A percentile compares a stretch with the other conserved stretches of the same genome.
These are phyloP conservation scores for Drosophila merina DNA, from an alignment of 2,888 invertebrate species.

Conservation along the genomic window DNA sequence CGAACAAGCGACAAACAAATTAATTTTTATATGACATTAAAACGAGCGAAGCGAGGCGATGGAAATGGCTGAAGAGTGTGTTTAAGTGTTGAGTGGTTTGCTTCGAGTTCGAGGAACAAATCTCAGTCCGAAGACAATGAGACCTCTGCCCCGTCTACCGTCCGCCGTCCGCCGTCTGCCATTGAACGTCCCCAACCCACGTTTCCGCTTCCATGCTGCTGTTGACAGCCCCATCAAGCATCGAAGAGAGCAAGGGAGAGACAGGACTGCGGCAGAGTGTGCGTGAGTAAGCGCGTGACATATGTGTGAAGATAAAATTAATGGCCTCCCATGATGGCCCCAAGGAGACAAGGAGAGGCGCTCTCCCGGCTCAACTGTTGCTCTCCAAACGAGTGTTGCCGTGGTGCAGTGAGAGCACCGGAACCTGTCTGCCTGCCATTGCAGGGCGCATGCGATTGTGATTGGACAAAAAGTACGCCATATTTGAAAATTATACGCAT, in stretches of 20 bases:
- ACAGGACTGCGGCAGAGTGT: slow-evolving; percentile 6
- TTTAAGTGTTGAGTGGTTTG: slow-evolving; percentile 72
- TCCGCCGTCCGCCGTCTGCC: background rate
- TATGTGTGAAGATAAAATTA: slow-evolving; percentile 78
- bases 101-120: slow-evolving; percentile 64
- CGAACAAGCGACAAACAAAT: slow-evolving; percentile 75
- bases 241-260: slow-evolving; percentile 40
- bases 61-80: slow-evolving; percentile 62
- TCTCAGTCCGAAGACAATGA: slow-evolving; percentile 74
- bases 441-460: slow-evolving; percentile 83
- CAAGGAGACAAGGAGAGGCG: slow-evolving; percentile 52
- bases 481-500: slow-evolving; percentile 82
- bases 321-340: slow-evolving; percentile 47
- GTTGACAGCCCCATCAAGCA: slow-evolving; percentile 61
- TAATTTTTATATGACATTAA: slow-evolving; percentile 81
- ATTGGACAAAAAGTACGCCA: slow-evolving; percentile 84
- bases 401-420: slow-evolving; percentile 53
- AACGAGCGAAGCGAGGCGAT: slow-evolving; percentile 75
- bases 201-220: slow-evolving; percentile 57
- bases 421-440: slow-evolving; percentile 70
- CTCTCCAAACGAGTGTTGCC: slow-evolving; percentile 74
- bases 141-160: slow-evolving; percentile 29
- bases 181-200: background rate
- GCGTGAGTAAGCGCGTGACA: slow-evolving; percentile 58
- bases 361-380: slow-evolving; percentile 64